Percentiles rank a stretch among this genome's conserved stretches.
phyloP scores from a whole-genome alignment of 2,888 invertebrate genomes.

The Eupithecia dodoneata region DNA sequence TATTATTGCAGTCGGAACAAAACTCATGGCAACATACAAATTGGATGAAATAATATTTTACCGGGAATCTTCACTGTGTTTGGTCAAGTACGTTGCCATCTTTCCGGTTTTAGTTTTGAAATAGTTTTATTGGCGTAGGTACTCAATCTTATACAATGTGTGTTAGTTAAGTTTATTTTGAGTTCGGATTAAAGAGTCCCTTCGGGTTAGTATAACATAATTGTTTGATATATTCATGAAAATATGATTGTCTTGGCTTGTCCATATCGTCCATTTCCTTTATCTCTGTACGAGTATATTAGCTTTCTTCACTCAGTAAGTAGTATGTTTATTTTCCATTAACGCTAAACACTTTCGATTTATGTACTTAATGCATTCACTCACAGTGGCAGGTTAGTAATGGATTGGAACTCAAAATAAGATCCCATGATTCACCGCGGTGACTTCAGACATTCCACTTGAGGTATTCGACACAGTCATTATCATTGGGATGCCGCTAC shows the following conservation, averaged over 20 bases:
- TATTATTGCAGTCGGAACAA: neutral
- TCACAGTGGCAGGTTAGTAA: conserved; percentile 7
- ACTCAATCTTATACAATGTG: neutral
- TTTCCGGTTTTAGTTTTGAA: neutral
- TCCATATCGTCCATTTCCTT: neutral
- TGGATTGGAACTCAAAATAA: conserved; percentile 40
- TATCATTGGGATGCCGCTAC: conserved; percentile 42
- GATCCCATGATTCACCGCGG: conserved; percentile 41
- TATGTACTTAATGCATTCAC: neutral
- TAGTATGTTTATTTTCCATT: conserved; percentile 17
- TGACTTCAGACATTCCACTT: conserved; percentile 45
- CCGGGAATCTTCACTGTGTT: neutral
- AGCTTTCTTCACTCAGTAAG: conserved; percentile 1
- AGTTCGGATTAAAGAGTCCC: no score
- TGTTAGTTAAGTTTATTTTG: no score
- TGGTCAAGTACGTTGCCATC: neutral
- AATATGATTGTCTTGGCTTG: neutral
- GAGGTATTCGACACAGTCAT: conserved; percentile 30
- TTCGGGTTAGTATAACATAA: no score
- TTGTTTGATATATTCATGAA: no score
- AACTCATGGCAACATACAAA: neutral
- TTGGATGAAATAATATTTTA: neutral
- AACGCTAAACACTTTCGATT: neutral
- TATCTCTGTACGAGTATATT: neutral
- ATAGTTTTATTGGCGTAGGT: neutral